Percentiles rank a stretch among this genome's conserved stretches.
Evolutionary conservation across 2,888 invertebrate genomes (phyloP).

Genomic region (Noctua pronuba): DNA sequence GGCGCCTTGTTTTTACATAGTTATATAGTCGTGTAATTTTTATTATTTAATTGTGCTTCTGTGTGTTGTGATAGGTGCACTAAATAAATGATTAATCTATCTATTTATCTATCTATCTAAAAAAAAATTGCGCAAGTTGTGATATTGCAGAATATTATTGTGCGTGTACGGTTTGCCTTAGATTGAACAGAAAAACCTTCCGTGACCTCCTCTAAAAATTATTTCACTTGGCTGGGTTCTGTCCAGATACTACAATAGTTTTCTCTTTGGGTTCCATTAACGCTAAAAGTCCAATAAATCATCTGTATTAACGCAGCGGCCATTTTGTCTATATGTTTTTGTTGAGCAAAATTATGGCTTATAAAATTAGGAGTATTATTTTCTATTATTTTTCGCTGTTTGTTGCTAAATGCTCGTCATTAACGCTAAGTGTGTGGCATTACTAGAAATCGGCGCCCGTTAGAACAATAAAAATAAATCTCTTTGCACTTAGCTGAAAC

Average conservation of each 20-base stretch:
- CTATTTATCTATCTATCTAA: no score
- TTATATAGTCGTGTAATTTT: no score
- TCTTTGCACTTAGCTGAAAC: slow-evolving; percentile 21
- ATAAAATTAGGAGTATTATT: slow-evolving; percentile 18
- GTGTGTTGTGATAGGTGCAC: no score
- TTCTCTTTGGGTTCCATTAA: slow-evolving; percentile 53
- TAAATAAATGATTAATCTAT: no score
- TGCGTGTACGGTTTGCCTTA: not conserved
- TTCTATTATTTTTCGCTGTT: slow-evolving; percentile 11
- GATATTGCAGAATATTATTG: not conserved
- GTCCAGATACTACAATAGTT: slow-evolving; percentile 43
- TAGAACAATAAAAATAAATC: slow-evolving; percentile 41
- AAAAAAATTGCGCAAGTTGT: not conserved
- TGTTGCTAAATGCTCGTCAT: slow-evolving; percentile 20
- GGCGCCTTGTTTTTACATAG: no score
- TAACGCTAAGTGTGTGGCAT: slow-evolving; percentile 22
- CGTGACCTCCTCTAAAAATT: slow-evolving; percentile 17
- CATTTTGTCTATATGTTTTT: slow-evolving; percentile 40
- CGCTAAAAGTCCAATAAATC: slow-evolving; percentile 62
- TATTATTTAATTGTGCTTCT: no score
- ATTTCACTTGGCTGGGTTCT: slow-evolving; percentile 29
- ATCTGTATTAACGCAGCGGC: slow-evolving; percentile 48
- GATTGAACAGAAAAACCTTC: slow-evolving; percentile 27
- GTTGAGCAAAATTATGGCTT: slow-evolving; percentile 1
- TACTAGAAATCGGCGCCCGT: slow-evolving; percentile 21